phyloP scores from a whole-genome alignment of 2,797 vertebrate species.

The Enteromius paludinosus region DNA sequence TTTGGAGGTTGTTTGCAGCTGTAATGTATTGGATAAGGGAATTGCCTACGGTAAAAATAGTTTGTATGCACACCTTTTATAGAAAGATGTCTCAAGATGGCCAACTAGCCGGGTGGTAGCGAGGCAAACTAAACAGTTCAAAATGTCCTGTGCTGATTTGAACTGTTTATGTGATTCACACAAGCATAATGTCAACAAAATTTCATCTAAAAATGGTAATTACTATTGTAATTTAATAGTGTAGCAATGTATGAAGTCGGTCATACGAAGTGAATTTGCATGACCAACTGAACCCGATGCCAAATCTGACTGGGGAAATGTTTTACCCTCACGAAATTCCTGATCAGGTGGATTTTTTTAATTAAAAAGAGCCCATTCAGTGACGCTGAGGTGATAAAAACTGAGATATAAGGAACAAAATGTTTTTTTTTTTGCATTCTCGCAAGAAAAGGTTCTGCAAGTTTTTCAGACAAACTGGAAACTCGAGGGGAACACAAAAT shows the following conservation, averaged over 20 bases:
- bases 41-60: slow-evolving; percentile 20
- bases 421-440: neutral
- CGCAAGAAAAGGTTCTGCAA: neutral
- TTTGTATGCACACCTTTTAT: slow-evolving; percentile 29
- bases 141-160: neutral
- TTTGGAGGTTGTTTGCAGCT: slow-evolving; percentile 28
- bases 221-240: neutral
- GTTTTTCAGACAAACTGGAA: neutral
- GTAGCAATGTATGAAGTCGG: neutral
- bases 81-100: slow-evolving; percentile 25
- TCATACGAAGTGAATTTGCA: neutral
- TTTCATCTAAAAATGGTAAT: too few species aligned
- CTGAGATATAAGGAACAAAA: neutral
- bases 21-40: slow-evolving; percentile 41
- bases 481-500: neutral
- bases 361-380: neutral
- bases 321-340: neutral
- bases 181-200: neutral
- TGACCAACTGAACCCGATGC: neutral
- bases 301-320: neutral
- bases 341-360: neutral
- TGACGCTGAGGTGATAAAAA: neutral
- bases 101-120: neutral
- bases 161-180: neutral
- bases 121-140: neutral